Conservation (phyloP, 2,888 invertebrate species). For the Hecatera dysodea region DNA sequence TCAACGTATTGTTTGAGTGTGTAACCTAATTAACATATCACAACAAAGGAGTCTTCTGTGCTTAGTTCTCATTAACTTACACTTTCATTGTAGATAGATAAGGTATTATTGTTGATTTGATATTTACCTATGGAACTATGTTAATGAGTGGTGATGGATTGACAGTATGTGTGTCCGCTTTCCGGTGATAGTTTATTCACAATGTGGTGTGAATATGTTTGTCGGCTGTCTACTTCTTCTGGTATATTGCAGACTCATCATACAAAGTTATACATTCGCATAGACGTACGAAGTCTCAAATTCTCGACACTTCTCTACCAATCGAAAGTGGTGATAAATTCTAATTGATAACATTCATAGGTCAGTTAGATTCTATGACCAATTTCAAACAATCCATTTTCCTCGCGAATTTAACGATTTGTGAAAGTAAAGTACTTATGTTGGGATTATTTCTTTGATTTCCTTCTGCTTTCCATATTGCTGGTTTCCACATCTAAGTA, state of each 20-base stretch:
- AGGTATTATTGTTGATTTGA: slow-evolving; percentile 39
- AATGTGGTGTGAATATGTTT: slow-evolving; percentile 4
- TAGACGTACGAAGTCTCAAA: slow-evolving; percentile 5
- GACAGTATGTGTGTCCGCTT: slow-evolving; percentile 18
- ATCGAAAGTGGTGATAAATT: slow-evolving; percentile 42
- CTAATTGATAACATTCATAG: slow-evolving; percentile 32
- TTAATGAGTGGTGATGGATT: slow-evolving; percentile 10
- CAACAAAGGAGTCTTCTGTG: slow-evolving; percentile 74
- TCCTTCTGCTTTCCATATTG: slow-evolving; percentile 33
- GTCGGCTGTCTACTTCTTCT: neutral
- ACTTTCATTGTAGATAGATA: slow-evolving; percentile 72
- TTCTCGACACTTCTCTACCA: slow-evolving; percentile 12
- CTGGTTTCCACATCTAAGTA: slow-evolving; percentile 38
- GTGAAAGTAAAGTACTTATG: slow-evolving; percentile 36
- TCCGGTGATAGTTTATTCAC: slow-evolving; percentile 7
- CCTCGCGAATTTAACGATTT: slow-evolving; percentile 6
- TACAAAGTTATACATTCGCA: slow-evolving; percentile 12
- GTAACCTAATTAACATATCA: slow-evolving; percentile 74
- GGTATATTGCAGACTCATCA: neutral
- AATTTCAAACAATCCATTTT: slow-evolving; percentile 27
- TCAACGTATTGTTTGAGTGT: slow-evolving; percentile 61
- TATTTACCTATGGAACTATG: neutral
- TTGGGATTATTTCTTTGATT: slow-evolving; percentile 13
- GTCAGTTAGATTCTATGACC: slow-evolving; percentile 27
- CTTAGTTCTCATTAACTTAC: slow-evolving; percentile 73